phyloP scores from a whole-genome alignment of 1,140 invertebrate species.

The Drosophila sulfurigaster region DNA sequence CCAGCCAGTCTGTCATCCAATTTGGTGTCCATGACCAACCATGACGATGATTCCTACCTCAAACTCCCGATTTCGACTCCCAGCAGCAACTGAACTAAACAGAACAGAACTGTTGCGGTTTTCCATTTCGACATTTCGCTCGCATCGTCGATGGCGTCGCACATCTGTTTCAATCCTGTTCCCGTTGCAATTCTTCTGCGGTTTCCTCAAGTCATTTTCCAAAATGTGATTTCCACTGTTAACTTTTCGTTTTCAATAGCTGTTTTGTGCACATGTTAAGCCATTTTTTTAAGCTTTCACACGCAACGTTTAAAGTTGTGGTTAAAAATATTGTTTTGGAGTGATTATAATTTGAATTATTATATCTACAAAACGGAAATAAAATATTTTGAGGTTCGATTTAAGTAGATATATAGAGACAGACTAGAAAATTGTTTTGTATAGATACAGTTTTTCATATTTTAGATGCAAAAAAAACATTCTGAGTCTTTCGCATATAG shows the following conservation, averaged over 20 bases:
- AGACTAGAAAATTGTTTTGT: too few relatives aligned
- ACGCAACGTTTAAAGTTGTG: neutral
- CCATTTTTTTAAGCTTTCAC: neutral
- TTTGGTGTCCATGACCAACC: constrained; percentile 82
- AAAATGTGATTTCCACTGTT: constrained; percentile 35
- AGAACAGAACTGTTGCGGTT: constrained; percentile 40
- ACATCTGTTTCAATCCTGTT: constrained; percentile 49
- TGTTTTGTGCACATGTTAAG: neutral
- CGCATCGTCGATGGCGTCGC: constrained; percentile 59
- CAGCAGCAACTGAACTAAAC: neutral
- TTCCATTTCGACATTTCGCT: constrained; percentile 67
- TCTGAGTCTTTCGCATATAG: too few relatives aligned
- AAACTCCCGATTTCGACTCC: neutral
- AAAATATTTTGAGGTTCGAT: too few relatives aligned
- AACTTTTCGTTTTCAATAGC: constrained; percentile 8
- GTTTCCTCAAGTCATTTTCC: constrained; percentile 46
- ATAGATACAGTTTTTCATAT: too few relatives aligned
- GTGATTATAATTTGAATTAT: neutral
- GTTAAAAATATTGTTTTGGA: neutral
- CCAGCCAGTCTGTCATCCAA: constrained; percentile 75
- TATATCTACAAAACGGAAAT: neutral
- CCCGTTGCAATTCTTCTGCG: constrained; percentile 52
- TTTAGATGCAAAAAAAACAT: too few relatives aligned
- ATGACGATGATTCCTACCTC: constrained; percentile 54
- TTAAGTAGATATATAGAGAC: too few relatives aligned